Percentiles rank a stretch among this genome's conserved stretches.
Evolutionary conservation across 2,888 invertebrate genomes (phyloP).

Genomic region (Troides helena): DNA sequence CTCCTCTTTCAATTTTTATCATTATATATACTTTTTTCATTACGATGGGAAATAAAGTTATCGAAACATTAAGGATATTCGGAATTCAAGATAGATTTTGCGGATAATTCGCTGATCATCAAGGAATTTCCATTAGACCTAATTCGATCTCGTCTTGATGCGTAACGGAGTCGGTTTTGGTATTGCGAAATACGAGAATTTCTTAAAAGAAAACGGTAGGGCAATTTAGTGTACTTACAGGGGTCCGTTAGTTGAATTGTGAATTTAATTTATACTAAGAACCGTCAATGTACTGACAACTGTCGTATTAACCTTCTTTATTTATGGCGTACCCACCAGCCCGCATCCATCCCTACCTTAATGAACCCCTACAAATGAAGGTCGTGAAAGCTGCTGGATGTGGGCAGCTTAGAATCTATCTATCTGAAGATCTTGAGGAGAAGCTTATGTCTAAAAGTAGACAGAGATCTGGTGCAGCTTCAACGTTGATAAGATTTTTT

Average conservation of each 20-base stretch:
- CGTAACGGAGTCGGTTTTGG: conserved; percentile 49
- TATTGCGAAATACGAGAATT: conserved; percentile 53
- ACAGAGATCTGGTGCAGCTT: too few relatives aligned
- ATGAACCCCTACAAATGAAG: too few relatives aligned
- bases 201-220: conserved; percentile 59
- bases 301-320: too few relatives aligned
- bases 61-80: conserved; percentile 34
- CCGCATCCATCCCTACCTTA: too few relatives aligned
- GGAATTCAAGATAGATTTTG: conserved; percentile 47
- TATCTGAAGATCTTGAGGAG: too few relatives aligned
- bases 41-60: conserved; percentile 19
- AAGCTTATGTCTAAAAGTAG: too few relatives aligned
- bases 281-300: too few relatives aligned
- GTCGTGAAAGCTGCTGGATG: too few relatives aligned
- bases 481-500: too few relatives aligned
- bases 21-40: not conserved
- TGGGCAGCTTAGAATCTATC: too few relatives aligned
- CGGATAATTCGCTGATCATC: conserved; percentile 45
- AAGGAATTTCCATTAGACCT: conserved; percentile 75
- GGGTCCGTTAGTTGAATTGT: not conserved
- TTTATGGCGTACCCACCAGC: too few relatives aligned
- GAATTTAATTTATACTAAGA: not conserved
- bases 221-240: conserved; percentile 49
- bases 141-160: conserved; percentile 70
- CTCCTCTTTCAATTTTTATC: too few relatives aligned